These are phyloP conservation scores for Scaeva pyrastri DNA, from an alignment of 2,888 invertebrate genomes.

Conservation along the genomic window DNA sequence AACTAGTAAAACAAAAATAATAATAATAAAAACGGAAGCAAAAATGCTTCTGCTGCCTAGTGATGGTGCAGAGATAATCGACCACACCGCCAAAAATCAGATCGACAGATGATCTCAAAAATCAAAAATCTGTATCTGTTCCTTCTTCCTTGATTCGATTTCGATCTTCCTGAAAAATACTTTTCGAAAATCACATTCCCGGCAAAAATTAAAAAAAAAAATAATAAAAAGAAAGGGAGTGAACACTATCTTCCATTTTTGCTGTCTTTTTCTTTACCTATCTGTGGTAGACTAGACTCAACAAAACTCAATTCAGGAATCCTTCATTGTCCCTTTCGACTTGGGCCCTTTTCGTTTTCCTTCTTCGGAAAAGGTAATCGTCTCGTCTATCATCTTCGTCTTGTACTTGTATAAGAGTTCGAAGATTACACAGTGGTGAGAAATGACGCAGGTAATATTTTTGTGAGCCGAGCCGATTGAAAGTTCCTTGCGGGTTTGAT, in stretches of 20 bases:
- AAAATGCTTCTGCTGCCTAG: slow-evolving; percentile 31
- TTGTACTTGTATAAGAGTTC: neutral
- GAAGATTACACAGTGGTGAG: neutral
- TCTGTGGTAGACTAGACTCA: slow-evolving; percentile 19
- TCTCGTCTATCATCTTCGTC: neutral
- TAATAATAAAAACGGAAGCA: slow-evolving; percentile 41
- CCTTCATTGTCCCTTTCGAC: slow-evolving; percentile 26
- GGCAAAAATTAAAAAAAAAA: slow-evolving; percentile 35
- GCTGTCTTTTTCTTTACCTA: slow-evolving; percentile 34
- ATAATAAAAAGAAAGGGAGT: slow-evolving; percentile 54
- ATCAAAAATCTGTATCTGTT: slow-evolving; percentile 31
- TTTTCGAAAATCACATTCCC: slow-evolving; percentile 50
- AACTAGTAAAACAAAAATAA: slow-evolving; percentile 31
- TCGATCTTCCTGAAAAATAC: slow-evolving; percentile 26
- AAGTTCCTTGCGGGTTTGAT: slow-evolving; percentile 55
- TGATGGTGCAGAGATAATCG: slow-evolving; percentile 35
- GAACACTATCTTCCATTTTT: slow-evolving; percentile 41
- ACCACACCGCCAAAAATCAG: slow-evolving; percentile 73
- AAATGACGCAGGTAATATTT: slow-evolving; percentile 50
- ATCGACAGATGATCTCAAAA: slow-evolving; percentile 71
- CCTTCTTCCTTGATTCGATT: slow-evolving; percentile 40
- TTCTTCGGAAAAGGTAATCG: slow-evolving; percentile 2
- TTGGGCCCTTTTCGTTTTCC: slow-evolving; percentile 12
- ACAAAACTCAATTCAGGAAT: slow-evolving; percentile 46
- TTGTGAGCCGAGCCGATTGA: neutral